Evolutionary conservation across 2,888 invertebrate genomes (phyloP), one percentile per base, ranked within the genome.

Genomic region (Diogma glabrata): DNA sequence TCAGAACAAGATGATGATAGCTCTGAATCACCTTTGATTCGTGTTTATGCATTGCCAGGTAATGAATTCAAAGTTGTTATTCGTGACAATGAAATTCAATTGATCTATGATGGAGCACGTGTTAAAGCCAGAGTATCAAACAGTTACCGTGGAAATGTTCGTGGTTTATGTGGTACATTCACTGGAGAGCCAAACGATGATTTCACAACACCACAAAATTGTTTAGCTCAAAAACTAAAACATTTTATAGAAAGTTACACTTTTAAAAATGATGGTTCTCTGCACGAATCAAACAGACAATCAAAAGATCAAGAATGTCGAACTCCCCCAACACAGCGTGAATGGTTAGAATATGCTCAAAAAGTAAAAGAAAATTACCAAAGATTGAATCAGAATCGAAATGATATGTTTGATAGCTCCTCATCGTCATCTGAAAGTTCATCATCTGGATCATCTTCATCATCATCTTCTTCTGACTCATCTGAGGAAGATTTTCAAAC

Each of bases 161-260:
- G 75, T 53, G 85, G 85, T 54, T 71, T 85, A 36, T 84, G 84
- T 60, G 85, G 84, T 9, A 73, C 72, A 57, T 79, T 75, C 72
- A 76, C 74, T 56, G 76, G 77, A 9, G 75, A 81, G 38, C 57
- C 66, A n/a, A 64, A 67, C 43, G 75, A 78, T 53, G 84, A 84
- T 58, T 79, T 77, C 60, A 63, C 69, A 12, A 73, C 75, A 3
- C 81, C 84, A 1, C 60, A 70, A 52, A 77, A 77, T 51, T 72
- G 75, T 58, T 59, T 78, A 23, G 66, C 79, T 2, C 71, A 73
- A 56, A 67, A 73, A 19, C 22, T 33, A 48, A 33, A 33, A n/a
- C 17, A 30, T 14, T 48, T 48, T 12, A 14, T 33, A 4, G 20
- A 19, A n/a, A 30, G 24, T 3, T 48, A 48, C 4, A 33, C 48